Conservation (phyloP, 2,113 vertebrate species). For the Jacana jacana region DNA sequence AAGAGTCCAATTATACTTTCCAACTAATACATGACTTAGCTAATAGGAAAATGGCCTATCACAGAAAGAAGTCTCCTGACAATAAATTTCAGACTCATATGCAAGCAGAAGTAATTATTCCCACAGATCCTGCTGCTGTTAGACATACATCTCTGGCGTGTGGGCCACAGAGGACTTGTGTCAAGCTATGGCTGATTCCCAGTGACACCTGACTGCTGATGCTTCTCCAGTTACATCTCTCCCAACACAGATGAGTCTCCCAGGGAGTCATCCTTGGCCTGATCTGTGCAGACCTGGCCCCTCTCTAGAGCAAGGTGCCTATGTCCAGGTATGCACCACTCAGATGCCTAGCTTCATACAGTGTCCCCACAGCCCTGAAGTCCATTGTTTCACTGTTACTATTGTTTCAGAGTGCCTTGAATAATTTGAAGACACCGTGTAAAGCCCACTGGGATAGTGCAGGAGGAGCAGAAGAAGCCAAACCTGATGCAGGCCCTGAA, state of each 20-base stretch:
- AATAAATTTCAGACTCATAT: background rate
- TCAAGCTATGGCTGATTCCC: background rate
- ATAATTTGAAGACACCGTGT: rapidly evolving
- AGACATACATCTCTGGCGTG: background rate
- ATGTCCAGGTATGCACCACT: background rate
- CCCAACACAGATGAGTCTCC: background rate
- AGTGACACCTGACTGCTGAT: background rate
- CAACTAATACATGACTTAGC: background rate
- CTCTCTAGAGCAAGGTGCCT: background rate
- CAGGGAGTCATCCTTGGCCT: background rate
- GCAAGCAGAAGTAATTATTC: background rate
- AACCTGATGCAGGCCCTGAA: background rate
- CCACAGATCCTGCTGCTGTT: background rate
- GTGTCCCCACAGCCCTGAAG: background rate
- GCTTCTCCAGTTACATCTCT: background rate
- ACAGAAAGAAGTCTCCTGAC: background rate
- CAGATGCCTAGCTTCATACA: background rate
- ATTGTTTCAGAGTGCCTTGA: background rate
- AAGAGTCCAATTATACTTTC: background rate
- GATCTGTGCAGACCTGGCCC: background rate
- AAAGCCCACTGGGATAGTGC: background rate
- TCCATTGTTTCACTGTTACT: rapidly evolving
- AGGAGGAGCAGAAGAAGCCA: background rate
- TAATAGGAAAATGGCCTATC: background rate
- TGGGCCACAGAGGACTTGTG: background rate